These are phyloP conservation scores for Noturus placidus DNA, from an alignment of 2,113 vertebrate species.

Conservation along the genomic window DNA sequence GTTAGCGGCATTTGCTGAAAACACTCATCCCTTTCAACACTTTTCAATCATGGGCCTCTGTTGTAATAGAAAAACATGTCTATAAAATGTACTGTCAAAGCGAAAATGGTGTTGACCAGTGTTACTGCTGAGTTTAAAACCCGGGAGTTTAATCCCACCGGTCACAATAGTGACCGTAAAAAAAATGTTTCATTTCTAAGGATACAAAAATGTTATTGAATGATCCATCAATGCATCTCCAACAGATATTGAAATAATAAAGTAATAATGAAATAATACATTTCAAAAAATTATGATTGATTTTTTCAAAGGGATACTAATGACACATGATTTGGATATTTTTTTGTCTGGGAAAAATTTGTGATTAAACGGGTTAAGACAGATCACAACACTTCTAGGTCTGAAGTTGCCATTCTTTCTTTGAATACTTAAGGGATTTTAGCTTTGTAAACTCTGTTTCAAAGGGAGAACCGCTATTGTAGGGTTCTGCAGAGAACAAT, in stretches of 20 bases:
- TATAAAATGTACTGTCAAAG: not conserved
- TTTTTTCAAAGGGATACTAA: too few species aligned
- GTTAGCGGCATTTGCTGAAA: conserved; percentile 3
- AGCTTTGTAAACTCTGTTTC: not conserved
- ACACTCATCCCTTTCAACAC: not conserved
- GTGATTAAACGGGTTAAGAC: too few species aligned
- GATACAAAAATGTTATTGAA: too few species aligned
- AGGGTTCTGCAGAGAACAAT: not conserved
- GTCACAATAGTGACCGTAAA: too few species aligned
- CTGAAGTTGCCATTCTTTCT: not conserved
- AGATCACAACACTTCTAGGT: not conserved
- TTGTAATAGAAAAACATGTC: not conserved
- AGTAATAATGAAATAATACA: too few species aligned
- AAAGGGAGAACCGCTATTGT: not conserved
- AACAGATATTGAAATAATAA: too few species aligned
- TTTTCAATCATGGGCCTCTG: not conserved
- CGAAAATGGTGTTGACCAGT: not conserved
- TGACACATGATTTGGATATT: too few species aligned
- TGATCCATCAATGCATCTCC: too few species aligned
- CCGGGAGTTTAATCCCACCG: too few species aligned
- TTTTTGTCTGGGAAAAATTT: too few species aligned
- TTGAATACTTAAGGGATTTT: not conserved
- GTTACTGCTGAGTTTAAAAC: not conserved
- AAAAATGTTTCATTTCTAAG: too few species aligned
- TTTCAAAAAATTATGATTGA: too few species aligned